phyloP scores from a whole-genome alignment of 2,113 vertebrate genomes.

The Sylvietta virens region DNA sequence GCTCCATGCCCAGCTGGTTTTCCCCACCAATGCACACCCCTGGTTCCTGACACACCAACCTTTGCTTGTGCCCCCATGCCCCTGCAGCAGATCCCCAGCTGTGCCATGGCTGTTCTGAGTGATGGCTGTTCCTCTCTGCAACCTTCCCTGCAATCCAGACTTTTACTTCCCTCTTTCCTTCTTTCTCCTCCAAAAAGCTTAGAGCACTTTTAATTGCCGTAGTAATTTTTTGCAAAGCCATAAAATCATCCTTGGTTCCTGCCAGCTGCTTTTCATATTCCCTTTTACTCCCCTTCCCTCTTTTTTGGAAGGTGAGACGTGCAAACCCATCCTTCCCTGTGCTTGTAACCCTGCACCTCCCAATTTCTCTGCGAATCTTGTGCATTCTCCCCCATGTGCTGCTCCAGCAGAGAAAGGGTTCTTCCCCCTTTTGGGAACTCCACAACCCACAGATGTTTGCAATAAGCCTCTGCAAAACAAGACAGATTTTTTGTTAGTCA shows the following conservation, averaged over 20 bases:
- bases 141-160: background rate
- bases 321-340: background rate
- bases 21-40: background rate
- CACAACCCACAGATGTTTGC: background rate
- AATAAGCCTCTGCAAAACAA: background rate
- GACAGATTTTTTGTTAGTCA: background rate
- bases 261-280: background rate
- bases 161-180: background rate
- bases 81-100: background rate
- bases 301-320: background rate
- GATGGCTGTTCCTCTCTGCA: background rate
- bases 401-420: background rate
- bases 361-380: background rate
- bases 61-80: background rate
- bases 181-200: background rate
- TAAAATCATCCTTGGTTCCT: background rate
- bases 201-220: background rate
- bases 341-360: background rate
- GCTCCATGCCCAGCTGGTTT: background rate
- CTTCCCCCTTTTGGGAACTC: background rate
- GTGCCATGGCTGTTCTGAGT: background rate
- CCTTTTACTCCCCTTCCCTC: background rate
- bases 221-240: background rate
- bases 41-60: background rate
- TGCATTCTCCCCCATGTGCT: background rate